Percentiles rank a stretch among this genome's conserved stretches.
Evolutionary conservation across 2,797 vertebrate species (phyloP).

Genomic region (Aythya fuligula): DNA sequence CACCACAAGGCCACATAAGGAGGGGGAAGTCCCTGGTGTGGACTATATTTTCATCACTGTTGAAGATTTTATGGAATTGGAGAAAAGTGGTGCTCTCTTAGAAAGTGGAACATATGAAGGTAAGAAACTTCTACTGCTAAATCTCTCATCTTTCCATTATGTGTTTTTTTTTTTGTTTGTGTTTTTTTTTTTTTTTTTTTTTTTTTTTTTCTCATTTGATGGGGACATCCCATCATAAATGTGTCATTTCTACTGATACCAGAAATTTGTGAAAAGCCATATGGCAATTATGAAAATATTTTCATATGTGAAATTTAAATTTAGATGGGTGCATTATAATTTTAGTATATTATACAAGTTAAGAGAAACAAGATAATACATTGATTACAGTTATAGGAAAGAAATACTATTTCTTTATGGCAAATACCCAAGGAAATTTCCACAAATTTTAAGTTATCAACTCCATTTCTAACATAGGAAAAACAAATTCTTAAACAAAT

Average conservation of each 20-base stretch:
- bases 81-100: conserved; percentile 95
- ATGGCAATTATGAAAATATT: conserved; percentile 10
- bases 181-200: not conserved
- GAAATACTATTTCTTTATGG: not conserved
- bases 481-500: not conserved
- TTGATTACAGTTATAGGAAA: not conserved
- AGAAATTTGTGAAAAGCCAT: not conserved
- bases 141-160: not conserved
- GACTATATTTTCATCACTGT: conserved; percentile 98
- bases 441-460: not conserved
- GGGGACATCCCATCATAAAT: not conserved
- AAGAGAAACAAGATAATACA: not conserved
- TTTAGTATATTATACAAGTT: not conserved
- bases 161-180: not conserved
- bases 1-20: conserved; percentile 98
- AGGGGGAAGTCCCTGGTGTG: conserved; percentile 98
- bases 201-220: not conserved
- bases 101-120: conserved; percentile 99
- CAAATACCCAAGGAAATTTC: not conserved
- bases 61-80: conserved; percentile 97
- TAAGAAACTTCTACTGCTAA: conserved; percentile 60
- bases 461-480: not conserved
- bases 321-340: not conserved
- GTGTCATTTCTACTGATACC: not conserved
- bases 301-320: not conserved